A percentile compares a stretch with the other conserved stretches of the same genome.
Evolutionary conservation across 2,888 invertebrate species (phyloP).

Genomic region (Dermolepida albohirtum): DNA sequence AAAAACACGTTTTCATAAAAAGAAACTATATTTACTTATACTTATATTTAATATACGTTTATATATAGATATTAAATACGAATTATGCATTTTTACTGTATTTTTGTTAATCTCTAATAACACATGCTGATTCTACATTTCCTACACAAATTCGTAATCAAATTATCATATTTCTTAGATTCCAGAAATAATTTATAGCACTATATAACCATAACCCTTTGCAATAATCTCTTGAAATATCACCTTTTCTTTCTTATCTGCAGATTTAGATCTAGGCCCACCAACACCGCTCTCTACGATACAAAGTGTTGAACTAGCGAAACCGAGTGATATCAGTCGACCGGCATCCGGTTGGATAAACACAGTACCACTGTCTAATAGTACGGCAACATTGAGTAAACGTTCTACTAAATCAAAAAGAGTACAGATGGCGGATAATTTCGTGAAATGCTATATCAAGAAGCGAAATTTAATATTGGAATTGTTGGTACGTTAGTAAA

Average conservation of each 20-base stretch:
- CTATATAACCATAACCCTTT: constrained; percentile 43
- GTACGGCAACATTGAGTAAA: constrained; percentile 77
- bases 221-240: constrained; percentile 46
- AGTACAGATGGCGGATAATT: constrained; percentile 77
- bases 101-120: too few species aligned
- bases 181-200: not conserved
- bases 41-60: too few species aligned
- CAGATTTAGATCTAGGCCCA: constrained; percentile 60
- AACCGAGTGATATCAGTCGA: constrained; percentile 70
- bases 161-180: too few species aligned
- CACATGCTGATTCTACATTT: too few species aligned
- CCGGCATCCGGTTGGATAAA: constrained; percentile 90
- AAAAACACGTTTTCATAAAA: too few species aligned
- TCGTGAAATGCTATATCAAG: constrained; percentile 94
- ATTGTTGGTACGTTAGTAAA: constrained; percentile 73
- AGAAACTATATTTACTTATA: too few species aligned
- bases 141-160: too few species aligned
- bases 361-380: constrained; percentile 83
- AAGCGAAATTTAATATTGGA: constrained; percentile 95
- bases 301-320: constrained; percentile 61
- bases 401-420: constrained; percentile 80
- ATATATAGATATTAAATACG: too few species aligned
- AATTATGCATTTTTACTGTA: too few species aligned
- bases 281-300: constrained; percentile 58
- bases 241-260: constrained; percentile 46